Evolutionary conservation across 1,140 invertebrate genomes (phyloP).

Genomic region (Drosophila dunni): DNA sequence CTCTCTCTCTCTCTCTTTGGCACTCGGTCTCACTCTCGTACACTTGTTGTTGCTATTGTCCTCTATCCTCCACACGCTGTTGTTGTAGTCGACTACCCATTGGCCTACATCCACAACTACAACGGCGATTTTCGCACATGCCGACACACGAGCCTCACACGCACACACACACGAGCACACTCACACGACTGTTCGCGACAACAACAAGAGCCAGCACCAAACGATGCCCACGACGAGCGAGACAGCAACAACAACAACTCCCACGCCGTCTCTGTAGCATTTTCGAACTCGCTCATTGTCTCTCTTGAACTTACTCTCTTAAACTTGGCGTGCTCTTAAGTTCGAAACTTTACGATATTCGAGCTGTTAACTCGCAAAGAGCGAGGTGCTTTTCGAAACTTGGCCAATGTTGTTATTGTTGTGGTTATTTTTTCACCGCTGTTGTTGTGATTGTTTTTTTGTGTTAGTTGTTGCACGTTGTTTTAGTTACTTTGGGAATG

Average conservation of each 20-base stretch:
- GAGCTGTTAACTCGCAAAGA: conserved; percentile 45
- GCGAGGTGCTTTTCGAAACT: conserved; percentile 37
- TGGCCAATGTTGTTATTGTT: conserved; percentile 33
- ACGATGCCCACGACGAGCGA: conserved; percentile 20
- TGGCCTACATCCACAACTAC: conserved; percentile 81
- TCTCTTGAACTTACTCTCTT: conserved; percentile 44
- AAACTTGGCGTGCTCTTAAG: conserved; percentile 70
- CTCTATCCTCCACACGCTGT: conserved; percentile 20
- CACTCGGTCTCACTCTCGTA: conserved; percentile 4
- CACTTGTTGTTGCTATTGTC: conserved; percentile 53
- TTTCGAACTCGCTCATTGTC: conserved; percentile 65
- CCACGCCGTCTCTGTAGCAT: conserved; percentile 20
- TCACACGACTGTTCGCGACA: conserved; percentile 47
- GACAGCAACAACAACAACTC: conserved; percentile 29
- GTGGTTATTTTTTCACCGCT: neutral
- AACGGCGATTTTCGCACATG: conserved; percentile 74
- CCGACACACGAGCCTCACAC: conserved; percentile 54
- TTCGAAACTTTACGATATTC: conserved; percentile 64
- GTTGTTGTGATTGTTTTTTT: conserved; percentile 16
- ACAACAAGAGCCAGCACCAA: conserved; percentile 37
- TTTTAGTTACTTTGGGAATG: conserved; percentile 11
- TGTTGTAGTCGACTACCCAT: conserved; percentile 70
- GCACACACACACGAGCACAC: conserved; percentile 11
- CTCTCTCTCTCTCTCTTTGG: neutral
- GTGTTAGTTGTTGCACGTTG: conserved; percentile 24